These are phyloP conservation scores for Linnaemya tessellans DNA, from an alignment of 2,888 invertebrate genomes.

Conservation along the genomic window DNA sequence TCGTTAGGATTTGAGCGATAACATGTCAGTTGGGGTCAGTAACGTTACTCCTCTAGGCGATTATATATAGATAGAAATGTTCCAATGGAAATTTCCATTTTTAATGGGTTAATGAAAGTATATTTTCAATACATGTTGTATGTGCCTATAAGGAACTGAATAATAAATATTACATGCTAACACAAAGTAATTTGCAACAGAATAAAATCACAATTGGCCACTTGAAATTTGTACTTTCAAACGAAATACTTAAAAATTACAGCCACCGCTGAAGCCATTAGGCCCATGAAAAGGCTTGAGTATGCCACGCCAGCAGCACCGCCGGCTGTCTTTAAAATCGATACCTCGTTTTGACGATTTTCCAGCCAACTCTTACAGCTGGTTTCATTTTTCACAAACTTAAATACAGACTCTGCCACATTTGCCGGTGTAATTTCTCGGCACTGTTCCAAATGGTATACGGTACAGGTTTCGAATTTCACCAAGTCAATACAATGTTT, in stretches of 20 bases:
- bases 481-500: slow-evolving; percentile 82
- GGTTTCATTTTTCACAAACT: slow-evolving; percentile 87
- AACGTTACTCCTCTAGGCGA: too few species aligned
- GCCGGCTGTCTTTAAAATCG: slow-evolving; percentile 75
- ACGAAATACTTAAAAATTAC: slow-evolving; percentile 4
- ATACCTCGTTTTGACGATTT: slow-evolving; percentile 75
- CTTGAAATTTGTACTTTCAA: background rate
- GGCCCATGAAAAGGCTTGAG: background rate
- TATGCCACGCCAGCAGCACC: slow-evolving; percentile 64
- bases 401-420: slow-evolving; percentile 90
- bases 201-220: background rate
- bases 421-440: slow-evolving; percentile 90
- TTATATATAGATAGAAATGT: too few species aligned
- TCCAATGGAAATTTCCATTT: too few species aligned
- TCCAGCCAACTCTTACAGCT: slow-evolving; percentile 84
- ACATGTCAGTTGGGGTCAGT: too few species aligned
- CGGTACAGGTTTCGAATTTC: slow-evolving; percentile 80
- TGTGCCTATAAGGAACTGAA: background rate
- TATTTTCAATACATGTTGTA: too few species aligned
- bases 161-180: background rate
- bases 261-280: background rate
- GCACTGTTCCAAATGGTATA: slow-evolving; percentile 85
- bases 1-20: too few species aligned
- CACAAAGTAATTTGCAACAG: background rate
- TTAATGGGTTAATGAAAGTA: too few species aligned